Evolutionary conservation across 2,113 vertebrate genomes (phyloP).

Genomic region (Laticauda colubrina): DNA sequence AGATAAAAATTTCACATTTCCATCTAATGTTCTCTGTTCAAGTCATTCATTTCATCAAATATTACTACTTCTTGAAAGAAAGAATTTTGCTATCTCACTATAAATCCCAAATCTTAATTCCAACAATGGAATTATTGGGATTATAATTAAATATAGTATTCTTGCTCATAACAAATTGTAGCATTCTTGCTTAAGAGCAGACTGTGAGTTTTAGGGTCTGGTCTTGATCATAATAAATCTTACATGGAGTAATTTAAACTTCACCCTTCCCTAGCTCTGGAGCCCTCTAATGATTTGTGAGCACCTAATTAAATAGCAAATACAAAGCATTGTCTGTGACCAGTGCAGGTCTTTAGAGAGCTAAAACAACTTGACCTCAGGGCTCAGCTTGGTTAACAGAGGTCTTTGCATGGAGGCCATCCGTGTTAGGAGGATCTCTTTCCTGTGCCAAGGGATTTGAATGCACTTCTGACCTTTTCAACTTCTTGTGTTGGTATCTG

Average conservation of each 20-base stretch:
- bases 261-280: background rate
- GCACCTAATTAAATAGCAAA: fast-evolving
- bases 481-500: conserved; percentile 64
- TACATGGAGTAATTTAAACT: background rate
- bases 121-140: background rate
- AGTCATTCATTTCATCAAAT: background rate
- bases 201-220: background rate
- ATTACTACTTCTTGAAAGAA: background rate
- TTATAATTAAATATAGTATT: background rate
- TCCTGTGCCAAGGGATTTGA: conserved; percentile 36
- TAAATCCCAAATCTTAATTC: background rate
- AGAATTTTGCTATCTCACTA: background rate
- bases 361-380: conserved; percentile 52
- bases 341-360: background rate
- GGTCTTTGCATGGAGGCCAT: background rate
- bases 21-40: background rate
- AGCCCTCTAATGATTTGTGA: background rate
- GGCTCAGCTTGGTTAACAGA: conserved; percentile 32
- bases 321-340: conserved; percentile 54
- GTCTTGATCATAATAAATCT: conserved; percentile 13
- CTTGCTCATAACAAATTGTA: background rate
- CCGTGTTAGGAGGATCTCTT: background rate
- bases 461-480: conserved; percentile 64
- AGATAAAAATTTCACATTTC: background rate
- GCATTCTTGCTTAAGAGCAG: background rate